A percentile compares a stretch with the other conserved stretches of the same genome.
Evolutionary conservation across 2,888 invertebrate species (phyloP).

Genomic region (Glaucopsyche alexis): DNA sequence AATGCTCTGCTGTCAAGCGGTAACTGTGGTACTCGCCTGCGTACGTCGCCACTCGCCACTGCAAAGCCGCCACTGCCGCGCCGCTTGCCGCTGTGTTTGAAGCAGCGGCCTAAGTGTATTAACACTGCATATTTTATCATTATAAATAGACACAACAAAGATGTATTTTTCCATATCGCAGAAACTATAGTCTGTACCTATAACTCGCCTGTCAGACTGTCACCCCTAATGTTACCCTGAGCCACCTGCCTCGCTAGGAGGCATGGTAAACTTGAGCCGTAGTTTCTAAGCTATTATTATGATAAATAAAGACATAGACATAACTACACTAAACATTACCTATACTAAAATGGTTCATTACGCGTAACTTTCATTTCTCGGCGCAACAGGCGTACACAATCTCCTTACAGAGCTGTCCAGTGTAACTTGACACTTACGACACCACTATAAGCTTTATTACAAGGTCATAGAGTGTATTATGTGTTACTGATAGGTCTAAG

Average conservation of each 20-base stretch:
- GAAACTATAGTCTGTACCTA: neutral
- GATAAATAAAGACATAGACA: slow-evolving; percentile 27
- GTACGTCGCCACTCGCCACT: too few species aligned
- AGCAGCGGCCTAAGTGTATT: too few species aligned
- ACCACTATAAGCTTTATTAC: slow-evolving; percentile 22
- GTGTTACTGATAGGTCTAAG: slow-evolving; percentile 29
- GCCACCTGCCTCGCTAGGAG: slow-evolving; percentile 17
- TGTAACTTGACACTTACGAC: slow-evolving; percentile 33
- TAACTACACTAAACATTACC: slow-evolving; percentile 37
- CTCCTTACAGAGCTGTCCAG: slow-evolving; percentile 46
- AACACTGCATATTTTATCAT: neutral
- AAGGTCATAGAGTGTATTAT: slow-evolving; percentile 28
- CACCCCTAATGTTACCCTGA: neutral
- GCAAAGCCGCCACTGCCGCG: too few species aligned
- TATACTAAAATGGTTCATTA: slow-evolving; percentile 48
- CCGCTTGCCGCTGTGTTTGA: too few species aligned
- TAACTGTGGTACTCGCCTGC: too few species aligned
- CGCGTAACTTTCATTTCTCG: slow-evolving; percentile 60
- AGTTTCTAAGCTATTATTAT: slow-evolving; percentile 19
- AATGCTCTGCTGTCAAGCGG: too few species aligned
- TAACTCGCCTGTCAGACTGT: slow-evolving; percentile 8
- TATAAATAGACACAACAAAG: neutral
- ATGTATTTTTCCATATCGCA: neutral
- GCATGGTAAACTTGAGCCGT: neutral
- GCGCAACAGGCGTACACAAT: slow-evolving; percentile 58